Evolutionary conservation across 2,797 vertebrate species (phyloP), one percentile per base, ranked within the genome.

Genomic region (Danio jaintianensis): DNA sequence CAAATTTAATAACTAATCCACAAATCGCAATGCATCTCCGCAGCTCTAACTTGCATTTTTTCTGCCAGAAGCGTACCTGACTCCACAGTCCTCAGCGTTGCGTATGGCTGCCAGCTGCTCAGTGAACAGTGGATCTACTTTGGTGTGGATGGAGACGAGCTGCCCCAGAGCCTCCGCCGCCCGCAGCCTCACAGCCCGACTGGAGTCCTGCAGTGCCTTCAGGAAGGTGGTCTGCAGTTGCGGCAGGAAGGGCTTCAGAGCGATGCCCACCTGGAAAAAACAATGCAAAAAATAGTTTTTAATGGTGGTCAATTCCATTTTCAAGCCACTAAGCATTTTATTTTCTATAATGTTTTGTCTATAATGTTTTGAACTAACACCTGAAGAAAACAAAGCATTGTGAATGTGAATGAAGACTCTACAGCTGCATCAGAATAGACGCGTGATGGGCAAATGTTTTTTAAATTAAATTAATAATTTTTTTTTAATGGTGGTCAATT

Each of bases 211-310:
- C 10, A 99, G 92, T 4, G 98, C 98, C 91, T 99, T 99, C 47
- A 98, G 95, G 91, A 99, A 99, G 45, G 98, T 99, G 83, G 98
- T 99, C 93, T 99, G 98, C 75, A 99, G 90, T 84, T 99, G 98
- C 13, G 98, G 98, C 88, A 99, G 93, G 93, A 99, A 99, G 0
- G 98, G 98, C 90, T 99, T 99, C 91, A 99, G 90, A 78, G 95
- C 96, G 47, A 99, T 96, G 63, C 97, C 97, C 84, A 99, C 98
- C 98, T 99, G 78, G 0, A 68, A 7, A 63, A 73, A 43, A 48
- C 36, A 50, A 81, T 0, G 42, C n/a, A n/a, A n/a, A n/a, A n/a
- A n/a, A n/a, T n/a, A n/a, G n/a, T n/a, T n/a, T n/a, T n/a, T n/a
- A n/a, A n/a, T n/a, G n/a, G n/a, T n/a, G n/a, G n/a, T n/a, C n/a